Evolutionary conservation across 1,140 invertebrate species (phyloP).

Genomic region (Drosophila novamexicana): DNA sequence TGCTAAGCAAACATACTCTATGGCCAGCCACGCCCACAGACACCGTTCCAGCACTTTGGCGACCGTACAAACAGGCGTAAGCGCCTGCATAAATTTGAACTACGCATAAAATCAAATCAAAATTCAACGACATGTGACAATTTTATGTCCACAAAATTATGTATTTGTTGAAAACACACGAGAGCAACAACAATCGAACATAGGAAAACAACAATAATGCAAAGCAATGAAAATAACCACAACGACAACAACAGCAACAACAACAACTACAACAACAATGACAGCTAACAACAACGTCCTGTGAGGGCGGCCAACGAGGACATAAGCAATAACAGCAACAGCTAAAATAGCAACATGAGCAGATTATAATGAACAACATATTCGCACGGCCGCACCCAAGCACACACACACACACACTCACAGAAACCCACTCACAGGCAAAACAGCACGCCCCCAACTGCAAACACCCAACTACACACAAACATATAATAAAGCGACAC

Average conservation of each 20-base stretch:
- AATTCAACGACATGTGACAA: slow-evolving; percentile 83
- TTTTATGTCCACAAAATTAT: slow-evolving; percentile 83
- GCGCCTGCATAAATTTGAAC: slow-evolving; percentile 78
- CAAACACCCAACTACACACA: slow-evolving; percentile 12
- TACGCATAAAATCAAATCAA: slow-evolving; percentile 82
- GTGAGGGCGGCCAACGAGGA: slow-evolving; percentile 50
- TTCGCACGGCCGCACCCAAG: slow-evolving; percentile 78
- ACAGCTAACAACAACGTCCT: slow-evolving; percentile 25
- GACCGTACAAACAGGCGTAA: slow-evolving; percentile 44
- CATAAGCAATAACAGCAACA: slow-evolving; percentile 80
- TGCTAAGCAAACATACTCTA: slow-evolving; percentile 57
- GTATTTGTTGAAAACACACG: slow-evolving; percentile 81
- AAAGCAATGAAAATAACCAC: slow-evolving; percentile 78
- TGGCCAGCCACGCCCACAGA: slow-evolving; percentile 28
- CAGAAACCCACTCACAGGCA: slow-evolving; percentile 2
- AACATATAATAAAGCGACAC: slow-evolving; percentile 61
- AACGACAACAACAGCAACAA: slow-evolving; percentile 57
- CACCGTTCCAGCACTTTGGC: background rate
- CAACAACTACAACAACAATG: slow-evolving; percentile 25
- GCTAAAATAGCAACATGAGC: slow-evolving; percentile 82
- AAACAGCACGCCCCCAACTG: slow-evolving; percentile 7
- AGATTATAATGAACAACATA: slow-evolving; percentile 82
- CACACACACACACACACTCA: slow-evolving; percentile 24
- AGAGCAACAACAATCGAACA: slow-evolving; percentile 62
- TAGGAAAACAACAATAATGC: slow-evolving; percentile 74